Conservation (phyloP, 2,797 vertebrate species). For the Cuniculus paca region DNA sequence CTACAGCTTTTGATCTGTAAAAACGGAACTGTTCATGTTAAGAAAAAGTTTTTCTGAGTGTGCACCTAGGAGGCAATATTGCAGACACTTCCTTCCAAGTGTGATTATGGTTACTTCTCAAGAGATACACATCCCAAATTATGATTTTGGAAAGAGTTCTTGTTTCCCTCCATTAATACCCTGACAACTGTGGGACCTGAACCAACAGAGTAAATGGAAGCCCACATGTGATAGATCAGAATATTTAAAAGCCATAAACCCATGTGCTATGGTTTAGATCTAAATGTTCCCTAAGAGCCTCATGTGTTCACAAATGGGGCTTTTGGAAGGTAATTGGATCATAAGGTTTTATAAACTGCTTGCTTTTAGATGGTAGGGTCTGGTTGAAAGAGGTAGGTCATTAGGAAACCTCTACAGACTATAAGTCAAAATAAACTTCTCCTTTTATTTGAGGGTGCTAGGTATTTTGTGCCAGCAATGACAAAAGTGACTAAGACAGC, state of each 20-base stretch:
- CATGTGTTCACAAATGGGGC: background rate
- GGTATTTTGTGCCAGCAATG: background rate
- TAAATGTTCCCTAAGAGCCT: background rate
- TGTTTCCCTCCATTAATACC: background rate
- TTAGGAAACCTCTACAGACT: background rate
- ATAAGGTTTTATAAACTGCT: background rate
- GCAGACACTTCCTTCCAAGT: background rate
- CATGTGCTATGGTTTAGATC: background rate
- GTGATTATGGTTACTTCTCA: background rate
- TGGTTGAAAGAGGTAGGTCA: background rate
- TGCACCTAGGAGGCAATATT: background rate
- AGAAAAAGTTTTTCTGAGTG: background rate
- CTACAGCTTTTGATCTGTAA: background rate
- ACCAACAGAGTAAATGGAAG: background rate
- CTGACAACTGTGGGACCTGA: background rate
- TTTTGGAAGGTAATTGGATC: background rate
- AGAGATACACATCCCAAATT: background rate
- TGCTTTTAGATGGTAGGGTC: background rate
- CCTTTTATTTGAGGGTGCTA: background rate
- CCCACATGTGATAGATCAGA: background rate
- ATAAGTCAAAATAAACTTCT: background rate
- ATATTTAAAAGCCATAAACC: constrained; percentile 37
- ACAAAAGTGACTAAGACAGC: background rate
- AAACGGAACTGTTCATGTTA: background rate
- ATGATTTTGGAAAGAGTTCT: background rate